Base-by-base conservation (phyloP, 2,888 invertebrate genomes). In the Lycophotia porphyrea region DNA sequence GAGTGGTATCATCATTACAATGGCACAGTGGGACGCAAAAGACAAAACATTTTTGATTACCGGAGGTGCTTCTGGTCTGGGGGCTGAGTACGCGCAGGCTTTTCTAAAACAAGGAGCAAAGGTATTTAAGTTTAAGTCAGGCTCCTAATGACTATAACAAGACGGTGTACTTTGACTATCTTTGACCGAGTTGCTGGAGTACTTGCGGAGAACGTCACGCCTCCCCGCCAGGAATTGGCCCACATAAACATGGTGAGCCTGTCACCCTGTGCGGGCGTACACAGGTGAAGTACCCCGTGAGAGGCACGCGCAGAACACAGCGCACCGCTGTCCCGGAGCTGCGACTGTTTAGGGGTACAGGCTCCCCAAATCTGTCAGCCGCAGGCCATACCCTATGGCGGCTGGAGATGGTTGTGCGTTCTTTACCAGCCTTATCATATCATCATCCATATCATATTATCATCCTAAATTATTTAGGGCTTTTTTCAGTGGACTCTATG, bases 61-160 rank as follows among this genome's bases (percentile, higher is more conserved):
- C 8, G 93, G 93, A 5, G 93, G 90, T 2, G 93, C 93, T 24
- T 92, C 92, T 0, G 92, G 93, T 0, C 74, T 93, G 24, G 93
- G 93, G 1, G 92, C 92, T 2, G 75, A 78, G 2, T 91, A 90
- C 27, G 92, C 85, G 3, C 84, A 92, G 76, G 76, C 67, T 11
- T 93, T 92, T 76, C 78, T 93, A 0, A 85, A 88, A 60, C 85
- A 85, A 67, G 93, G 92, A 39, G 92, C 92, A 18, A 89, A 92
- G 90, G 93, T 92, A 85, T 55, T 70, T 69, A 44, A 27, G 27
- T 34, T 74, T 42, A 24, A 4, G 31, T 18, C 58, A n/a, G n/a
- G 5, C 52, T n/a, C n/a, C 13, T n/a, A 52, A 13, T 52, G 52
- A 7, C 47, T 47, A 47, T 7, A 55, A 27, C 27, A 13, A 55